These are phyloP conservation scores for Nephrocerus scutellatus DNA, from an alignment of 2,888 invertebrate genomes.

Conservation along the genomic window DNA sequence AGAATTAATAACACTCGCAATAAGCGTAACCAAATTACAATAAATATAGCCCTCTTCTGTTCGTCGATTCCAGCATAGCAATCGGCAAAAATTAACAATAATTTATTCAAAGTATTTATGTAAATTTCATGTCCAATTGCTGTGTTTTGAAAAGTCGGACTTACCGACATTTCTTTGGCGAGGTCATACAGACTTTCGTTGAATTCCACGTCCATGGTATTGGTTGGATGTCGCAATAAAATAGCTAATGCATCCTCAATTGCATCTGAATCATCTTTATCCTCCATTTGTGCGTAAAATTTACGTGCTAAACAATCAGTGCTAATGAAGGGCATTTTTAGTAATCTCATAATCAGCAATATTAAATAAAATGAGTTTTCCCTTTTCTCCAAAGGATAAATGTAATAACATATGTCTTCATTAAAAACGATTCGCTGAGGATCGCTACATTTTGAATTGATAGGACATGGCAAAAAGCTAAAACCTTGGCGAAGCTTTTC, in stretches of 20 bases:
- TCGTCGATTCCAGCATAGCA: slow-evolving; percentile 48
- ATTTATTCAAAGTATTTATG: slow-evolving; percentile 50
- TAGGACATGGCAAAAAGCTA: slow-evolving; percentile 59
- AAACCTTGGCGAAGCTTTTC: slow-evolving; percentile 66
- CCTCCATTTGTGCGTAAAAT: slow-evolving; percentile 36
- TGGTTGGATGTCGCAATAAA: slow-evolving; percentile 29
- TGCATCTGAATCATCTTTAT: slow-evolving; percentile 47
- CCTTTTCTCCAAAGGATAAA: slow-evolving; percentile 58
- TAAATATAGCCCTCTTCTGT: slow-evolving; percentile 48
- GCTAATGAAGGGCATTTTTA: slow-evolving; percentile 55
- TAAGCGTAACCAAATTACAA: slow-evolving; percentile 59
- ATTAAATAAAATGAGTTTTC: slow-evolving; percentile 56
- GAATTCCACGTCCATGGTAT: slow-evolving; percentile 22
- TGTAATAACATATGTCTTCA: slow-evolving; percentile 59
- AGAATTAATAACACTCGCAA: slow-evolving; percentile 52
- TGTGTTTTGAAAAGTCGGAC: slow-evolving; percentile 55
- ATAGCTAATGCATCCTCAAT: slow-evolving; percentile 50
- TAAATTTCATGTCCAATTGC: slow-evolving; percentile 58
- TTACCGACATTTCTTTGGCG: slow-evolving; percentile 50
- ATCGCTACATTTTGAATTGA: slow-evolving; percentile 51
- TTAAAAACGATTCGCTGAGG: slow-evolving; percentile 60
- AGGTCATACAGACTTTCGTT: slow-evolving; percentile 36
- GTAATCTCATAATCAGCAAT: slow-evolving; percentile 52
- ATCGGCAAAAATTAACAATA: slow-evolving; percentile 51
- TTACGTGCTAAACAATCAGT: slow-evolving; percentile 47